A percentile compares a stretch with the other conserved stretches of the same genome.
Conservation (phyloP, 2,797 vertebrate genomes). For the Salmo trutta region DNA sequence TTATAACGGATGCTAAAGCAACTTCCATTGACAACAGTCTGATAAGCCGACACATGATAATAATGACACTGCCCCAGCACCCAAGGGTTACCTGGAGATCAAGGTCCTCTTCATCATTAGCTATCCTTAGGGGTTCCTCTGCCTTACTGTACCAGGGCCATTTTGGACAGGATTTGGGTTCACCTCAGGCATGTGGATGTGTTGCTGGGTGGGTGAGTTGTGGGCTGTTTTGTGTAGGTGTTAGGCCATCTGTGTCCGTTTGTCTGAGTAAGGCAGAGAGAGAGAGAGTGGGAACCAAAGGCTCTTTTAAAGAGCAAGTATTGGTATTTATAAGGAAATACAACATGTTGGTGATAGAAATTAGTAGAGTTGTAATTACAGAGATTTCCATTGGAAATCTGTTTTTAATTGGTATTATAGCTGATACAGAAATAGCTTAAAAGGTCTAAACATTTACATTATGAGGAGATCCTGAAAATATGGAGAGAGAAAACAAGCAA, state of each 20-base stretch:
- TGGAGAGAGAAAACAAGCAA: background rate
- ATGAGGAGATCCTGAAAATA: background rate
- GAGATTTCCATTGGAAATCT: too few species aligned
- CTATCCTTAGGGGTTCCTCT: constrained; percentile 21
- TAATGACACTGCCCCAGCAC: constrained; percentile 36
- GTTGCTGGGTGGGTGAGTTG: background rate
- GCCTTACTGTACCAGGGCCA: background rate
- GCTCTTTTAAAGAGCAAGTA: background rate
- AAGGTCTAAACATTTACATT: background rate
- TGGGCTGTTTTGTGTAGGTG: constrained; percentile 17
- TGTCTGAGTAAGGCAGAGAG: constrained; percentile 1
- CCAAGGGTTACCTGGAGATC: constrained; percentile 8
- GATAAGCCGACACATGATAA: constrained; percentile 48
- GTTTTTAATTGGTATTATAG: too few species aligned
- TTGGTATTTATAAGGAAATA: background rate
- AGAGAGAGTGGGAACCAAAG: background rate
- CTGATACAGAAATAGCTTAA: too few species aligned
- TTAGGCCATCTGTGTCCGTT: constrained; percentile 1
- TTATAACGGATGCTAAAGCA: constrained; percentile 40
- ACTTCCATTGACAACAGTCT: constrained; percentile 18
- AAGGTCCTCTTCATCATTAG: constrained; percentile 18
- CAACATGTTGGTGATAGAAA: background rate
- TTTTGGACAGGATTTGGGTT: constrained; percentile 47
- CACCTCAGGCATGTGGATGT: constrained; percentile 40
- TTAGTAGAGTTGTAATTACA: too few species aligned